These are phyloP conservation scores for Forpus xanthops DNA, from an alignment of 2,797 vertebrate genomes.

Conservation along the genomic window DNA sequence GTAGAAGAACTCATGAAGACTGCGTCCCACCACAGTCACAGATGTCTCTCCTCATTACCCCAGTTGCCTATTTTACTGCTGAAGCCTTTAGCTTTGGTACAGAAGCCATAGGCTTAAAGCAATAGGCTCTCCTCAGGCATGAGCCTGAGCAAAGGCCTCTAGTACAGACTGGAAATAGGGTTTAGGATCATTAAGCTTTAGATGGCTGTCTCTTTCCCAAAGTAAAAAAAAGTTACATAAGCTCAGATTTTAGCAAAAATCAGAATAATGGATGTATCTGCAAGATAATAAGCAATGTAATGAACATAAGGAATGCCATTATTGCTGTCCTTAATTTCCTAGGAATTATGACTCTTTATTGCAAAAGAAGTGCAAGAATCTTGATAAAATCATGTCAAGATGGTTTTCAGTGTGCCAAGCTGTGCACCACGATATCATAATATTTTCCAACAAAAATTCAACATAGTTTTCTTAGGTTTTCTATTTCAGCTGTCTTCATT, in stretches of 20 bases:
- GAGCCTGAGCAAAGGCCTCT: not conserved
- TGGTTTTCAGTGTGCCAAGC: not conserved
- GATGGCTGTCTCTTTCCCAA: not conserved
- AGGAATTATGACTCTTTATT: not conserved
- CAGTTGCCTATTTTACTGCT: not conserved
- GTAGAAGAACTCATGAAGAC: not conserved
- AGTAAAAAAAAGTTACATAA: not conserved
- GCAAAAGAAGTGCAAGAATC: not conserved
- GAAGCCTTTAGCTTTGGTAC: not conserved
- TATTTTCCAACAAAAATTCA: not conserved
- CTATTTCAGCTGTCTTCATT: not conserved
- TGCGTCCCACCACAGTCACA: accelerated
- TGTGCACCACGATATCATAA: not conserved
- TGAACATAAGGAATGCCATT: not conserved
- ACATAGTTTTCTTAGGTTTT: not conserved
- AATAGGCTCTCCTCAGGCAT: not conserved
- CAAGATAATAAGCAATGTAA: not conserved
- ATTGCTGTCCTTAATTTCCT: not conserved
- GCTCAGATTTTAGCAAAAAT: not conserved
- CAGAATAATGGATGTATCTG: not conserved
- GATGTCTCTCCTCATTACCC: not conserved
- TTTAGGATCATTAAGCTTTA: not conserved
- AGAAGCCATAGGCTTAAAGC: not conserved
- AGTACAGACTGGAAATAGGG: not conserved
- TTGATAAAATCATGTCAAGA: not conserved